A percentile compares a stretch with the other conserved stretches of the same genome.
Evolutionary conservation across 2,113 vertebrate species (phyloP).

Genomic region (Nestor notabilis): DNA sequence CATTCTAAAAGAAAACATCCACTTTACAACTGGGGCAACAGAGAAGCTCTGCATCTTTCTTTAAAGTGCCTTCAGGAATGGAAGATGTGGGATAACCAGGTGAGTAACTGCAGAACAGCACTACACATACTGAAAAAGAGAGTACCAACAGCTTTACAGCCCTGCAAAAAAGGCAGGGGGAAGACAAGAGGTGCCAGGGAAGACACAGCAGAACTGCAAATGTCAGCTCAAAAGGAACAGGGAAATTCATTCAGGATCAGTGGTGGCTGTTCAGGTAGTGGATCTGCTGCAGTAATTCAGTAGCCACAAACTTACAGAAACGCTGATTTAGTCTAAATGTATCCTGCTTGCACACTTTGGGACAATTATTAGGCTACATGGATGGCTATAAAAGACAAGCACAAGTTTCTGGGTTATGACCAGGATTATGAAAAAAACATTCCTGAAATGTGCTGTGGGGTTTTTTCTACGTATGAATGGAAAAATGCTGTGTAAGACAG

Average conservation of each 20-base stretch:
- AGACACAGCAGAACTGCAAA: background rate
- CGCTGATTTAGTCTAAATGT: background rate
- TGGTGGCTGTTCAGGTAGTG: background rate
- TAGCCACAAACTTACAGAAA: background rate
- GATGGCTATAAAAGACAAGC: background rate
- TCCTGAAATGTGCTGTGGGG: background rate
- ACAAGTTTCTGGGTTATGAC: background rate
- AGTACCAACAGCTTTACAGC: background rate
- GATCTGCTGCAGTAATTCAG: background rate
- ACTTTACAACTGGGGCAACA: background rate
- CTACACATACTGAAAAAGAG: background rate
- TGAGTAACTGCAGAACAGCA: background rate
- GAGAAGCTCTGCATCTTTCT: background rate
- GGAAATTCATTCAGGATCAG: background rate
- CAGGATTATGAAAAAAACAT: background rate
- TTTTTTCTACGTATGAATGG: background rate
- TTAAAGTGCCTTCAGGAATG: background rate
- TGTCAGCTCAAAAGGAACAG: background rate
- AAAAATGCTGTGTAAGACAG: background rate
- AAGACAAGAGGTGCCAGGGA: constrained; percentile 13
- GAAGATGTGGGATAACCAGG: background rate
- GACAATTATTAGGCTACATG: background rate
- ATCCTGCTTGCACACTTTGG: background rate
- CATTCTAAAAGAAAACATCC: background rate
- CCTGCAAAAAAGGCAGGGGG: background rate